Evolutionary conservation across 2,113 vertebrate genomes (phyloP).

Genomic region (Hiodon tergisus): DNA sequence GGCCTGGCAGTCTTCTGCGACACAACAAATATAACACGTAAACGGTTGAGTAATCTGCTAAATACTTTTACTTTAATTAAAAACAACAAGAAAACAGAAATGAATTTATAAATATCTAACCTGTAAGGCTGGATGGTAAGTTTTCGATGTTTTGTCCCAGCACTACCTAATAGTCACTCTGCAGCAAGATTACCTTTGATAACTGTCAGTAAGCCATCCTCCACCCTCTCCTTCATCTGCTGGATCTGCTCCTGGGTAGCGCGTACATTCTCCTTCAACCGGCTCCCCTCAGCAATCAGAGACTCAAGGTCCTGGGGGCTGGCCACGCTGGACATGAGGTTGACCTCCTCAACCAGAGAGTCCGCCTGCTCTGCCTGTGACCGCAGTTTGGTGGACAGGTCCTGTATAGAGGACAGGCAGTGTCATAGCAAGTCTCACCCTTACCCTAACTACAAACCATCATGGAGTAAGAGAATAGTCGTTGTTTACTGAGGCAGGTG

Average conservation of each 20-base stretch:
- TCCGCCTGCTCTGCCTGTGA: constrained; percentile 72
- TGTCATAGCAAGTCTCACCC: not conserved
- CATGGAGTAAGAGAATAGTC: not conserved
- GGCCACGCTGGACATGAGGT: constrained; percentile 59
- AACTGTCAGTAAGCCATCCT: constrained; percentile 69
- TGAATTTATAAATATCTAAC: too few species aligned
- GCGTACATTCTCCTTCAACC: constrained; percentile 54
- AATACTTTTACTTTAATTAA: too few species aligned
- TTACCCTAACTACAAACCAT: not conserved
- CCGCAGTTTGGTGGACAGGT: constrained; percentile 72
- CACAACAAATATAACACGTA: not conserved
- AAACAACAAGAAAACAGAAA: too few species aligned
- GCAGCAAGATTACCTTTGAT: constrained; percentile 61
- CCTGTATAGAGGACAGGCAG: constrained; percentile 51
- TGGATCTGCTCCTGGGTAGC: constrained; percentile 73
- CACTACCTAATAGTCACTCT: not conserved
- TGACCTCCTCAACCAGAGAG: constrained; percentile 70
- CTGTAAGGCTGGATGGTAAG: too few species aligned
- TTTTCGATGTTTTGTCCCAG: not conserved
- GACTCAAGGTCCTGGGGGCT: constrained; percentile 70
- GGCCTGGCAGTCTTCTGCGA: constrained; percentile 73
- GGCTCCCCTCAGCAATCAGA: constrained; percentile 60
- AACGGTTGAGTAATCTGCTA: too few species aligned
- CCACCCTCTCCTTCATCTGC: constrained; percentile 75
- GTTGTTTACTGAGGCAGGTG: too few species aligned